These are phyloP conservation scores for Sylvilagus floridanus DNA, from an alignment of 2,797 vertebrate species.

Conservation along the genomic window DNA sequence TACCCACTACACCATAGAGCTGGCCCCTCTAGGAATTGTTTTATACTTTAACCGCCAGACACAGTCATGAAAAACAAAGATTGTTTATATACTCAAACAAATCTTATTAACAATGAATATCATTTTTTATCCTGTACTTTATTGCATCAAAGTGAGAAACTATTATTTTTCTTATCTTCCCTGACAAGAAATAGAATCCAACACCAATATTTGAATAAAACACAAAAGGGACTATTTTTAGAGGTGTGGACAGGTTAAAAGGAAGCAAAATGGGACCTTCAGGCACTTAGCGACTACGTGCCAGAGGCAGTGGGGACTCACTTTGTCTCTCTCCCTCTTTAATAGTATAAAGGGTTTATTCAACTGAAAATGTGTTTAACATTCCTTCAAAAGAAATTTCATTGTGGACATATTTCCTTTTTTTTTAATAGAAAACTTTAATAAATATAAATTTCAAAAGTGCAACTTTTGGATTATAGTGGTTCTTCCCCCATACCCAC, in stretches of 20 bases:
- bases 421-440: background rate
- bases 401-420: slow-evolving; percentile 48
- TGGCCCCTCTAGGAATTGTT: background rate
- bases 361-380: slow-evolving; percentile 58
- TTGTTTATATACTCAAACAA: background rate
- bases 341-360: slow-evolving; percentile 51
- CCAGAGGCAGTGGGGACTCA: background rate
- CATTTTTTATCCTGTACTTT: slow-evolving; percentile 40
- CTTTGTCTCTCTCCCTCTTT: background rate
- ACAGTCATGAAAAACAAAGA: background rate
- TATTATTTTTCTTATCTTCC: slow-evolving; percentile 41
- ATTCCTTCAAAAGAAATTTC: slow-evolving; percentile 40
- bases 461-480: too few species aligned
- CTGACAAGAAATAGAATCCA: background rate
- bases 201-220: background rate
- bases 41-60: background rate
- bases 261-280: background rate
- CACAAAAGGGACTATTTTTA: background rate
- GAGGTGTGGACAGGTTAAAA: background rate
- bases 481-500: too few species aligned
- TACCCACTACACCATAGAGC: too few species aligned
- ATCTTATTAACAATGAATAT: background rate
- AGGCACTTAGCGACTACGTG: background rate
- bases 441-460: too few species aligned
- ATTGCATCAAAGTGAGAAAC: slow-evolving; percentile 41